Evolutionary conservation across 2,888 invertebrate species (phyloP), one percentile per base, ranked within the genome.

Genomic region (Acrobasis suavella): DNA sequence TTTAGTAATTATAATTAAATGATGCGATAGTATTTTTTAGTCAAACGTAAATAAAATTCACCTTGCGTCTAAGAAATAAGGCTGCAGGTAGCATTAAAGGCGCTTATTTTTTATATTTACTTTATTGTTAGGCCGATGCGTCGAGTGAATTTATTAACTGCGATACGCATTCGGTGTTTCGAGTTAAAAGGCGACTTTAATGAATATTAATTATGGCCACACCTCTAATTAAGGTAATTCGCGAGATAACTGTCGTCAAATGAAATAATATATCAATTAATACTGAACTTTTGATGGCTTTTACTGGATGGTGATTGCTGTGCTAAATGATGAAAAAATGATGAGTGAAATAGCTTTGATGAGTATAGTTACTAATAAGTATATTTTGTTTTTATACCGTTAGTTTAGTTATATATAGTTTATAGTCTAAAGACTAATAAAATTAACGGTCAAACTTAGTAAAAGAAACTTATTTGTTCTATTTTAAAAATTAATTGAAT

Each of bases 121-220:
- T 89, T 91, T 91, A 91, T 90, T 89, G 72, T 83, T 84, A 83
- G 83, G 79, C 81, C 85, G 85, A 86, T 87, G 87, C 86, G 81
- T 79, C 76, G 83, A 80, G 83, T 84, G 87, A 90, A 92, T 92
- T 92, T 91, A 92, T 92, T 91, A 89, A 91, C 90, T 83, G 89
- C 90, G 92, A 91, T 92, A 91, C 89, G 90, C 88, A 85, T 89
- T 89, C 87, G 86, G 85, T 89, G 90, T 90, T 86, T 85, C 86
- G 79, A 83, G 81, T 86, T 90, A 86, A 90, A 89, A 91, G 89
- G 88, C 86, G 90, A 87, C 88, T 89, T 87, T 89, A 92, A 91
- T 91, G 91, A 89, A 91, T 91, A 92, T 92, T 91, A 91, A 92
- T 91, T 90, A 91, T 86, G 80, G 83, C 88, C 89, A 89, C 91